Evolutionary conservation across 2,888 invertebrate genomes (phyloP), one percentile per base, ranked within the genome.

Genomic region (Ophion obscuratus): DNA sequence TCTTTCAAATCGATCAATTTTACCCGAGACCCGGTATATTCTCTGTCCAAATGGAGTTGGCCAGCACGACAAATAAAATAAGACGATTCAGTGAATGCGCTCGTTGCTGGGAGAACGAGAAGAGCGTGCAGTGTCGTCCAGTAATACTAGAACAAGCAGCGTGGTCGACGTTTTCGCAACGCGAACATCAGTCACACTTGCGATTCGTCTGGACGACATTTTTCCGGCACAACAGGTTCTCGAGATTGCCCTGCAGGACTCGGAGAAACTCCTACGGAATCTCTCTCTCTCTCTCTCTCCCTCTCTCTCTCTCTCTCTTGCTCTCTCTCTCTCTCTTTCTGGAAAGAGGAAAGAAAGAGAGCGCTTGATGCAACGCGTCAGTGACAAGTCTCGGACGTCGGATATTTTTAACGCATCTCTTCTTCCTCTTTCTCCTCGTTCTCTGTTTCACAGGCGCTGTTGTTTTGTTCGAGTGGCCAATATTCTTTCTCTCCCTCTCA

Each of bases 371-470:
- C 57, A 84, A 47, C 24, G 53, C 53, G 20, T 44, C 53, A 47
- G 31, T n/a, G 47, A 64, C 59, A 71, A 81, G 68, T 59, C 59
- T 62, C 31, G 20, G 57, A 67, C 73, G 77, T 31, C 20, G 31
- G 71, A 79, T 85, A 85, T 85, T 85, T 85, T 85, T 85, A 85
- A 80, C 79, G 80, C 73, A 47, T 61, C 61, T 61, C 40, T 73
- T 76, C 27, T 68, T 64, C 76, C 27, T 20, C 59, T 53, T 70
- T 7, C 47, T 17, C 47, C 67, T 79, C 20, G 24, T 10, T 70
- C 62, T n/a, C 17, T 78, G 44, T 31, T 11, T 20, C 70, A 20
- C 11, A 3, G n/a, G 44, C 44, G 78, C 9, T 61, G 44, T n/a
- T 40, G 57, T 77, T 40, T 66, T 17, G 10, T 17, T 11, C 36